A percentile compares a stretch with the other conserved stretches of the same genome.
Conservation (phyloP, 2,113 vertebrate species). For the Spea bombifrons region DNA sequence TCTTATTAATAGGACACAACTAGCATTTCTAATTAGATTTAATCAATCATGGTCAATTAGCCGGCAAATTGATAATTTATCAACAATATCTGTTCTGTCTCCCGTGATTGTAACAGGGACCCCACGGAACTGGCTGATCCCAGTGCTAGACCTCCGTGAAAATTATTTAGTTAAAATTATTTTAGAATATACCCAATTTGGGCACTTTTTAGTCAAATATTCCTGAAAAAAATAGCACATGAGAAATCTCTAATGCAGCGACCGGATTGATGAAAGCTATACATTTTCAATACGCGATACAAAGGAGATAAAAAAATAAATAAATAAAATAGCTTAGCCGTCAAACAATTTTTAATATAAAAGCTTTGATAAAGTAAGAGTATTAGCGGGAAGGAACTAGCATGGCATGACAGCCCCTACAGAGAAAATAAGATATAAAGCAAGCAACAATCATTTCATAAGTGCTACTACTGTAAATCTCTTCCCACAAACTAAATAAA, state of each 20-base stretch:
- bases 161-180: too few relatives aligned
- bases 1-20: too few relatives aligned
- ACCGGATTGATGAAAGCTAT: background rate
- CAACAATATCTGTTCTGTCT: too few relatives aligned
- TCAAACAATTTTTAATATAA: conserved; percentile 28
- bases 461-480: conserved; percentile 28
- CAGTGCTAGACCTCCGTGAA: too few relatives aligned
- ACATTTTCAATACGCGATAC: background rate
- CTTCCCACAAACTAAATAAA: conserved; percentile 36
- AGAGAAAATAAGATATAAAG: conserved; percentile 44
- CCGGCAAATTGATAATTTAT: too few relatives aligned
- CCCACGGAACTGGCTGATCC: too few relatives aligned
- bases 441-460: conserved; percentile 42
- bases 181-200: too few relatives aligned
- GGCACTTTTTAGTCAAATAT: too few relatives aligned
- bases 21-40: too few relatives aligned
- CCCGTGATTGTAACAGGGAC: too few relatives aligned
- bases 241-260: background rate
- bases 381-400: conserved; percentile 26
- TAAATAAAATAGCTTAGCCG: background rate
- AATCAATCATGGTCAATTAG: too few relatives aligned
- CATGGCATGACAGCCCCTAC: conserved; percentile 9
- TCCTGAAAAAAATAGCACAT: too few relatives aligned
- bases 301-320: background rate
- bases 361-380: conserved; percentile 34